Evolutionary conservation across 2,113 vertebrate species (phyloP), one percentile per base, ranked within the genome.

Genomic region (Rhipidura dahli): DNA sequence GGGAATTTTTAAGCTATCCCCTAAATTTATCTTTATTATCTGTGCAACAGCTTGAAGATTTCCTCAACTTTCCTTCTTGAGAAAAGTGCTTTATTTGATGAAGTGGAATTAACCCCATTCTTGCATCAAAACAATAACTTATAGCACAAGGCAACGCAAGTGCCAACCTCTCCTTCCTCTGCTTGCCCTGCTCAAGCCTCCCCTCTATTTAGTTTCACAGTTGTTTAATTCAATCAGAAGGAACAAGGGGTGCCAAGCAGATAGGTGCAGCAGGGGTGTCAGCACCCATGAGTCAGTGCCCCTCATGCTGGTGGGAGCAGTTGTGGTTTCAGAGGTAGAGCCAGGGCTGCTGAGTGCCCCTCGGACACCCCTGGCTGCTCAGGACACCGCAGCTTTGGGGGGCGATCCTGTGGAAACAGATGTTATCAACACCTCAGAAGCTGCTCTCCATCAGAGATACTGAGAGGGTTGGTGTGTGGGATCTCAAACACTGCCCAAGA

Each of bases 401-500:
- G 76, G 42, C 4, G 4, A 66, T 89, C 65, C 92, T 84, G 64
- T 81, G 78, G 79, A 64, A 94, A 79, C 47, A 73, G 61, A 83
- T 49, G 87, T 24, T 50, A 65, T 47, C 72, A 82, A 66, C 70
- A 79, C 70, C 81, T 68, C 57, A 40, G 56, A 59, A 89, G 72
- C 91, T 93, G 91, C 93, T 90, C 89, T 93, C 86, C 89, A 90
- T 80, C 94, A 66, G 81, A 94, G 68, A 76, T 82, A 72, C 42
- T 24, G 64, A 72, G 71, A 95, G 90, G 75, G 87, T 28, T 56
- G 33, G 20, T 39, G 59, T 97, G 94, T 72, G 83, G 87, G 77
- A 86, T 95, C 60, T 72, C 94, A 95, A 95, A 89, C 72, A 70
- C 66, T 87, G 90, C 83, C 80, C 84, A 77, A 95, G 65, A 96